These are phyloP conservation scores for Mamestra configurata DNA, from an alignment of 1,140 invertebrate genomes.

Conservation along the genomic window DNA sequence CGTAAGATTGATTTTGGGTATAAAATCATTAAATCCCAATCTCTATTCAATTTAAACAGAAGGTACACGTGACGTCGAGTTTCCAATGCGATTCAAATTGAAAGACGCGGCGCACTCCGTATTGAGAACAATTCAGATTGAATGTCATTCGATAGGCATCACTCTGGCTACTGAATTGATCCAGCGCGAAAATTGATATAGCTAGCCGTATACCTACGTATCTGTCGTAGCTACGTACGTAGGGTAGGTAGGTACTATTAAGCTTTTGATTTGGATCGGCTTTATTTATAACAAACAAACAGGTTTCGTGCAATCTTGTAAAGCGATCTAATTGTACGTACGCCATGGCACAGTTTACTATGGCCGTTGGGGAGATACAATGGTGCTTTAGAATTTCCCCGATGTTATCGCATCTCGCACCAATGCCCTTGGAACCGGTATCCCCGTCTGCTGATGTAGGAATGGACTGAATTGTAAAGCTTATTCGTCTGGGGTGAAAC, in stretches of 20 bases:
- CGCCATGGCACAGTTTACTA: too few species aligned
- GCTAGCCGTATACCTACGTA: neutral
- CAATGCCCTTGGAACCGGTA: constrained; percentile 10
- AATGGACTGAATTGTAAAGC: neutral
- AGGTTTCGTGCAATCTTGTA: constrained; percentile 7
- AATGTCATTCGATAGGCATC: constrained; percentile 45
- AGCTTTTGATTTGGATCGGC: constrained; percentile 4
- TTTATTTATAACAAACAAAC: constrained; percentile 5
- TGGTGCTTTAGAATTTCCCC: constrained; percentile 19
- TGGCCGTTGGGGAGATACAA: constrained; percentile 9
- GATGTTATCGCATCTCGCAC: constrained; percentile 34
- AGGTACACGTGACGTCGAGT: constrained; percentile 24
- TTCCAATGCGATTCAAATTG: constrained; percentile 38
- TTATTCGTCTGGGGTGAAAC: neutral
- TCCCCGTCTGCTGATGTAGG: neutral
- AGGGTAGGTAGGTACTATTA: too few species aligned
- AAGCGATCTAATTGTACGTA: constrained; percentile 8
- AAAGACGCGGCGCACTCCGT: constrained; percentile 40
- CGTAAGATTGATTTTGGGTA: constrained; percentile 5
- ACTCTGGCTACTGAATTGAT: constrained; percentile 38
- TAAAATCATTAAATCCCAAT: constrained; percentile 26
- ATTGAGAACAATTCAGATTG: constrained; percentile 50
- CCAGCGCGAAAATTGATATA: constrained; percentile 25
- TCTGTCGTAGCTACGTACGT: neutral
- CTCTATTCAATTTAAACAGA: constrained; percentile 19